These are phyloP conservation scores for Strigamia crassipes DNA, from an alignment of 2,888 invertebrate genomes.

Conservation along the genomic window DNA sequence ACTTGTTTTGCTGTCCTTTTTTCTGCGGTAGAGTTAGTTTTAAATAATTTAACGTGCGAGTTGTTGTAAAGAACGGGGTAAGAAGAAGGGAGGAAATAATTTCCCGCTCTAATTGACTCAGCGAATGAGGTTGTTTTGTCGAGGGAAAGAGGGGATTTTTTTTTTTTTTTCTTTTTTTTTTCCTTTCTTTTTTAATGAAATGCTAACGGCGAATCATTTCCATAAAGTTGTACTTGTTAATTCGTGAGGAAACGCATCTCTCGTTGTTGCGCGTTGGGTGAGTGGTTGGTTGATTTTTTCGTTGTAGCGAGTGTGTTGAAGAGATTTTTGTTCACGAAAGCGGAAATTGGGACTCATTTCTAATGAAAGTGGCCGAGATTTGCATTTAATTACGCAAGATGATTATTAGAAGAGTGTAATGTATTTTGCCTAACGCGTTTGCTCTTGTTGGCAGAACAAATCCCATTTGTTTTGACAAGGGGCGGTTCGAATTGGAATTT, in stretches of 20 bases:
- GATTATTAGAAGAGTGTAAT: constrained; percentile 40
- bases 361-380: constrained; percentile 35
- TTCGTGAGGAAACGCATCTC: constrained; percentile 36
- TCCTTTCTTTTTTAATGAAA: background rate
- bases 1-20: background rate
- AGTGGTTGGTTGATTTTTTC: constrained; percentile 7
- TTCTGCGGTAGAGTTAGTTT: constrained; percentile 3
- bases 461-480: constrained; percentile 34
- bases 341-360: constrained; percentile 38
- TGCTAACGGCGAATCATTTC: constrained; percentile 41
- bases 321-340: constrained; percentile 35
- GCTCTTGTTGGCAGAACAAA: constrained; percentile 38
- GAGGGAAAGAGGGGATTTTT: background rate
- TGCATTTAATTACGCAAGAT: constrained; percentile 42
- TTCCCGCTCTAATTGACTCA: constrained; percentile 39
- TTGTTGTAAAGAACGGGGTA: background rate
- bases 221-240: constrained; percentile 42
- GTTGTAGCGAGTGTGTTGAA: background rate
- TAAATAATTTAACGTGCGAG: constrained; percentile 21
- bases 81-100: constrained; percentile 17
- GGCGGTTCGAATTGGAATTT: background rate
- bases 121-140: constrained; percentile 39
- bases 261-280: background rate
- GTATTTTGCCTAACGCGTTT: constrained; percentile 34
- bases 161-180: no score